Conservation (phyloP, 2,113 vertebrate genomes). For the Equus quagga region DNA sequence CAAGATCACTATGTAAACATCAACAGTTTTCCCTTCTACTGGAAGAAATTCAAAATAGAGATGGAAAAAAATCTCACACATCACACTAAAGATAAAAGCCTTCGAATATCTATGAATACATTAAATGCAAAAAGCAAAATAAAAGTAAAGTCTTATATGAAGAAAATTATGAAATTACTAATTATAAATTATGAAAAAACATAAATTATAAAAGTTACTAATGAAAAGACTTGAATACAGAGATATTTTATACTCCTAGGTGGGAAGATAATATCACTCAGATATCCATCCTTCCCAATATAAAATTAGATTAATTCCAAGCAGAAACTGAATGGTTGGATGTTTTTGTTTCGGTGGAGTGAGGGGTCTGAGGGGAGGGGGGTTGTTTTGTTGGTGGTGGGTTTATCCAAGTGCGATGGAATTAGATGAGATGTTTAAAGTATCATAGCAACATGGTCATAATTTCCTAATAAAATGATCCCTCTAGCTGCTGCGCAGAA, state of each 20-base stretch:
- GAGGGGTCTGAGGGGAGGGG: neutral
- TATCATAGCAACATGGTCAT: neutral
- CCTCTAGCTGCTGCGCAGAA: neutral
- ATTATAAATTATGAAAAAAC: neutral
- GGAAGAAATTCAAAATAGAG: neutral
- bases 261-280: neutral
- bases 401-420: neutral
- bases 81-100: neutral
- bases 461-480: neutral
- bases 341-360: neutral
- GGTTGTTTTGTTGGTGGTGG: neutral
- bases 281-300: neutral
- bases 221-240: neutral
- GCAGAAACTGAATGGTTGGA: neutral
- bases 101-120: neutral
- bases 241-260: neutral
- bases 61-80: neutral
- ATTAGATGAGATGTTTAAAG: neutral
- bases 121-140: neutral
- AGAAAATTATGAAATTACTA: neutral
- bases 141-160: neutral
- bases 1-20: neutral
- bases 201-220: neutral
- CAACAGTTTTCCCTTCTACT: neutral
- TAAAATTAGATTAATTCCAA: neutral